phyloP scores from a whole-genome alignment of 1,140 invertebrate species.

The Adoxophyes honmai region DNA sequence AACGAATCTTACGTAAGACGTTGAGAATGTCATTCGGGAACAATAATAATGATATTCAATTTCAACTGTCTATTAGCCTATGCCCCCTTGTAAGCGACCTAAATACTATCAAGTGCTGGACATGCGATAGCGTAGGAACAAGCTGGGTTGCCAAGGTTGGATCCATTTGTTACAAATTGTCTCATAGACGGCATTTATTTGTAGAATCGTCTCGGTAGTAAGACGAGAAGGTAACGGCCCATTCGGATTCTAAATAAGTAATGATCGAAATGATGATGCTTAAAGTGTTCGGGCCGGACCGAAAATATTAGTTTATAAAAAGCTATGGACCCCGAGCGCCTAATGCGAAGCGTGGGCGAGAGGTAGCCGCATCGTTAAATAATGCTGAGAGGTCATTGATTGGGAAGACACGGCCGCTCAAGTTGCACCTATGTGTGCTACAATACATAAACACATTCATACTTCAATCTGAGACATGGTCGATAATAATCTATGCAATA shows the following conservation, averaged over 20 bases:
- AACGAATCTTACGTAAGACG: background rate
- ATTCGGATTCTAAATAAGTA: conserved; percentile 10
- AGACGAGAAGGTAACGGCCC: conserved; percentile 12
- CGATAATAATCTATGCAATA: background rate
- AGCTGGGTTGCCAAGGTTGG: conserved; percentile 67
- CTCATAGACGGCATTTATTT: conserved; percentile 40
- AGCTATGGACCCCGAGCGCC: conserved; percentile 28
- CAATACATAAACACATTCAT: background rate
- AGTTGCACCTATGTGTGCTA: conserved; percentile 19
- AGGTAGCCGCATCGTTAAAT: conserved; percentile 49
- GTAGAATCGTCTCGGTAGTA: conserved; percentile 22
- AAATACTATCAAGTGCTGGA: conserved; percentile 45
- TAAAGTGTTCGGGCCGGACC: conserved; percentile 30
- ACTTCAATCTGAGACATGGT: background rate
- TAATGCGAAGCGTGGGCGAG: conserved; percentile 51
- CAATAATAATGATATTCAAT: conserved; percentile 13
- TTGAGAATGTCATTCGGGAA: conserved; percentile 2
- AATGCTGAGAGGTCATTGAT: conserved; percentile 63
- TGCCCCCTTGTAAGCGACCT: conserved; percentile 36
- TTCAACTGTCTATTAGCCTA: conserved; percentile 32
- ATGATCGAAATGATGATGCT: conserved; percentile 16
- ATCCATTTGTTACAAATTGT: conserved; percentile 70
- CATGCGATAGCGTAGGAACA: conserved; percentile 62
- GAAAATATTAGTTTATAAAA: conserved; percentile 46
- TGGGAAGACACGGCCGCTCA: conserved; percentile 33